Conservation (phyloP, 1,140 invertebrate genomes). For the Heterodera schachtii region DNA sequence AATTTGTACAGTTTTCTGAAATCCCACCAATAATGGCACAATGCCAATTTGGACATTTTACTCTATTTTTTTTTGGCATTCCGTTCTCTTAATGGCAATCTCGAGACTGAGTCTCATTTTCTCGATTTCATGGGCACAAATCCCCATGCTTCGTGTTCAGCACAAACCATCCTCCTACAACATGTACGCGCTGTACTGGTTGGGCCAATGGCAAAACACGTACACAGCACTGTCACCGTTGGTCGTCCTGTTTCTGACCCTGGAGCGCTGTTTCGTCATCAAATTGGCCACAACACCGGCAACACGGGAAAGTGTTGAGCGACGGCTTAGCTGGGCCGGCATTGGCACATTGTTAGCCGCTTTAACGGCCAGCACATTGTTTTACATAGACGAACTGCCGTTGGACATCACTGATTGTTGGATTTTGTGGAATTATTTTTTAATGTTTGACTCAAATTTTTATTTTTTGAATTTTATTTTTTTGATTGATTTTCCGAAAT, state of each 20-base stretch:
- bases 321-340: not conserved
- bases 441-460: too few relatives aligned
- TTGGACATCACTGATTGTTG: not conserved
- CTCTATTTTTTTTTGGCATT: too few relatives aligned
- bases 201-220: not conserved
- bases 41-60: too few relatives aligned
- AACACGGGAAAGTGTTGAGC: not conserved
- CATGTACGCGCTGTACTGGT: not conserved
- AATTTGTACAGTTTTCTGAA: too few relatives aligned
- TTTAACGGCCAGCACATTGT: not conserved
- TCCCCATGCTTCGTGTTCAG: too few relatives aligned
- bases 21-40: too few relatives aligned
- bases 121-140: too few relatives aligned
- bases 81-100: too few relatives aligned
- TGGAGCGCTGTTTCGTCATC: not conserved
- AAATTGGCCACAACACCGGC: not conserved
- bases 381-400: not conserved
- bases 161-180: not conserved
- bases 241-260: constrained; percentile 10
- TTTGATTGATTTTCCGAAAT: too few relatives aligned
- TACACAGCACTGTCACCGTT: not conserved
- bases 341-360: not conserved
- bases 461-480: too few relatives aligned
- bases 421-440: too few relatives aligned
- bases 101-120: too few relatives aligned